Base-by-base conservation (phyloP, 2,888 invertebrate species). In the Drosophila subsilvestris region DNA sequence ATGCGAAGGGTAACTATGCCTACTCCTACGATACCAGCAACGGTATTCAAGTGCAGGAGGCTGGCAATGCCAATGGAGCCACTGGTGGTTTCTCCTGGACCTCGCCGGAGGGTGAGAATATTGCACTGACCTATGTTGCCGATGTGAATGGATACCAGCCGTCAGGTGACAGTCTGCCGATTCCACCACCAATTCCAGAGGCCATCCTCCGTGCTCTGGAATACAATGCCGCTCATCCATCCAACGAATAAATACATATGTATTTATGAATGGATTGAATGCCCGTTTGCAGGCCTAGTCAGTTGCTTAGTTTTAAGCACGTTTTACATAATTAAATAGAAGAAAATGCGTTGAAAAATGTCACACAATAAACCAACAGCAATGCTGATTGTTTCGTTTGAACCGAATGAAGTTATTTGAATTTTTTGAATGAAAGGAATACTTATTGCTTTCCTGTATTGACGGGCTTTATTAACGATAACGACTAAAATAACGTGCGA, bases 91-190 rank as follows among this genome's bases (percentile, higher is more conserved):
- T 80, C 90, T 65, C 84, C 3, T 94, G 93, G 91, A 91, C 93
- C 29, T 90, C 93, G 17, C 93, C 94, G 12, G 93, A 93, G 10
- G 95, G 95, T 27, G 56, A 79, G 12, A 65, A 48, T 0, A 79
- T 93, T 80, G 14, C 73, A 0, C 5, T 93, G 10, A 76, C 75
- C 42, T 95, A 94, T 92, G 73, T 88, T 1, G 95, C 95, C 80
- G 90, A 95, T 90, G 94, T 93, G 81, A 93, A 93, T 78, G 95
- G 95, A 67, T 94, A 88, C 93, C 92, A 92, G 29, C 92, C 93
- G 7, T 51, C 66, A 62, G 93, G 92, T 44, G 81, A 57, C 1
- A 90, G 91, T 82, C 70, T 92, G 71, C 92, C 92, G 54, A 93
- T 93, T 1, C 86, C 94, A 0, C 94, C 93, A 1, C 94, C 94